These are phyloP conservation scores for Peromyscus attwateri DNA, from an alignment of 2,797 vertebrate genomes.

Conservation along the genomic window DNA sequence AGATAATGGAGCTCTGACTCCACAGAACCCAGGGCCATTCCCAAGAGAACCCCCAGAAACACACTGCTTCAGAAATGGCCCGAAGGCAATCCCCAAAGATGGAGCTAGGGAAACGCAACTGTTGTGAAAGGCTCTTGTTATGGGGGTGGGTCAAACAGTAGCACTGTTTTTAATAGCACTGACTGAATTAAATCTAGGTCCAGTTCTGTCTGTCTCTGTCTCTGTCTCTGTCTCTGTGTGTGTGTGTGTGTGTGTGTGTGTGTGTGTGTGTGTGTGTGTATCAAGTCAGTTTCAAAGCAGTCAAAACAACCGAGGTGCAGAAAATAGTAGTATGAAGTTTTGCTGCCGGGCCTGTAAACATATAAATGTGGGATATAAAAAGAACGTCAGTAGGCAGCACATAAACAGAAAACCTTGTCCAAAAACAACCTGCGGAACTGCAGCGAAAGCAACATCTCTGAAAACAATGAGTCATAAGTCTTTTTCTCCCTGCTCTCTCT, in stretches of 20 bases:
- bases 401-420: slow-evolving; percentile 79
- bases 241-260: not conserved
- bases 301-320: slow-evolving; percentile 23
- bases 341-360: slow-evolving; percentile 67
- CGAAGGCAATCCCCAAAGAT: slow-evolving; percentile 68
- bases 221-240: not conserved
- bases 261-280: not conserved
- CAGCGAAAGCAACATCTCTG: slow-evolving; percentile 80
- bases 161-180: slow-evolving; percentile 53
- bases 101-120: slow-evolving; percentile 59
- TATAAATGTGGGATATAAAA: slow-evolving; percentile 77
- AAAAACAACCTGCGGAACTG: slow-evolving; percentile 82
- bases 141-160: slow-evolving; percentile 50
- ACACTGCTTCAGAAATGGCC: slow-evolving; percentile 69
- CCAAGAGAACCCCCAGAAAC: slow-evolving; percentile 73
- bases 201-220: not conserved
- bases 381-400: slow-evolving; percentile 74
- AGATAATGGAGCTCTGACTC: slow-evolving; percentile 67
- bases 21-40: slow-evolving; percentile 55
- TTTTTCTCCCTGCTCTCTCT: not conserved
- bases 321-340: slow-evolving; percentile 54
- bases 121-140: slow-evolving; percentile 47
- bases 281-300: slow-evolving; percentile 58
- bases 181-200: slow-evolving; percentile 5
- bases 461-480: slow-evolving; percentile 83